A percentile compares a stretch with the other conserved stretches of the same genome.
These are phyloP conservation scores for Thunnus maccoyii DNA, from an alignment of 2,113 vertebrate genomes.

Conservation along the genomic window DNA sequence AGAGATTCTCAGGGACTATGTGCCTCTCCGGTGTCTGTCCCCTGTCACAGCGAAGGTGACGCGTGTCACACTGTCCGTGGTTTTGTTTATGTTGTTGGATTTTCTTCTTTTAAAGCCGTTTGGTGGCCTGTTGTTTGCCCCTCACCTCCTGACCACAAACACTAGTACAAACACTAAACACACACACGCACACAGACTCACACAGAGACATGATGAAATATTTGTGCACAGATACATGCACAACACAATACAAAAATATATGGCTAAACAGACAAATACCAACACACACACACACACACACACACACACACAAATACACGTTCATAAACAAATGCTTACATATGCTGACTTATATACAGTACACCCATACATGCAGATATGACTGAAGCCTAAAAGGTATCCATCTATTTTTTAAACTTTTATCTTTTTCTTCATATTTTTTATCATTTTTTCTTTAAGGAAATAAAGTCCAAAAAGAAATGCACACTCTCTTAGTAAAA, in stretches of 20 bases:
- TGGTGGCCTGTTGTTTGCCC: slow-evolving; percentile 62
- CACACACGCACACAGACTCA: slow-evolving; percentile 22
- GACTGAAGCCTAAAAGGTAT: too few species aligned
- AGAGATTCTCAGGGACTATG: slow-evolving; percentile 48
- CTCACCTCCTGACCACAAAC: slow-evolving; percentile 72
- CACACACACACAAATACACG: neutral
- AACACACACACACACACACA: neutral
- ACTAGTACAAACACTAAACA: slow-evolving; percentile 36
- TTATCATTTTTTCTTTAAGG: too few species aligned
- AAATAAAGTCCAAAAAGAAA: too few species aligned
- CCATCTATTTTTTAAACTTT: too few species aligned
- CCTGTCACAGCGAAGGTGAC: slow-evolving; percentile 70
- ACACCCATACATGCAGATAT: too few species aligned
- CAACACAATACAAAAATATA: neutral
- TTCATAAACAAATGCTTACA: neutral
- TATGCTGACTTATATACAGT: neutral
- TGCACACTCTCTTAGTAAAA: too few species aligned
- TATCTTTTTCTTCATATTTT: too few species aligned
- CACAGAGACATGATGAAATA: neutral
- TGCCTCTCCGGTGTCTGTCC: slow-evolving; percentile 64
- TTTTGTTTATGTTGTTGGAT: slow-evolving; percentile 81
- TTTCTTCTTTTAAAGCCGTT: slow-evolving; percentile 75
- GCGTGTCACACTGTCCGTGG: slow-evolving; percentile 69
- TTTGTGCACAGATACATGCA: neutral
- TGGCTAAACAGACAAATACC: too few species aligned